Conservation (phyloP, 2,797 vertebrate genomes). For the Enteromius paludinosus region DNA sequence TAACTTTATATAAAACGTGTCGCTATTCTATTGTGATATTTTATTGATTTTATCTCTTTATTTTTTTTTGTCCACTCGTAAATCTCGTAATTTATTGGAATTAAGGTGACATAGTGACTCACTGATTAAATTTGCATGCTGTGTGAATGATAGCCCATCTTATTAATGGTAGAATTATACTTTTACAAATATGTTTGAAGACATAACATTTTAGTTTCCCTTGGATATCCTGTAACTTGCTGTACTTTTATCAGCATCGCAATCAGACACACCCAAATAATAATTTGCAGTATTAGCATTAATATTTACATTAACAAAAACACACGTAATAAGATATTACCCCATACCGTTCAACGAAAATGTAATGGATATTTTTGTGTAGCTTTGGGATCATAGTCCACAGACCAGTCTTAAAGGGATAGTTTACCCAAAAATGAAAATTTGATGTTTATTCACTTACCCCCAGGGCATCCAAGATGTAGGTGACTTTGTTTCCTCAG, state of each 20-base stretch:
- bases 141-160: neutral
- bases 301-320: no score
- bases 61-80: neutral
- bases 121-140: neutral
- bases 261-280: neutral
- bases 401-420: neutral
- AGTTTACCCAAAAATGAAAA: no score
- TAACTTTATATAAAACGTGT: neutral
- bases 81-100: neutral
- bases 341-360: neutral
- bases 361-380: neutral
- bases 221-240: neutral
- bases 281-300: no score
- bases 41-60: neutral
- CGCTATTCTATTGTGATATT: neutral
- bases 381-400: neutral
- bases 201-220: neutral
- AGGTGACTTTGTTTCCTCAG: no score
- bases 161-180: neutral
- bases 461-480: no score
- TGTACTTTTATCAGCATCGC: neutral
- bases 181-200: neutral
- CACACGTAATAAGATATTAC: no score
- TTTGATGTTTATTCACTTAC: no score
- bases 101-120: neutral